Evolutionary conservation across 1,140 invertebrate species (phyloP).

Genomic region (Magallana ariakensis): DNA sequence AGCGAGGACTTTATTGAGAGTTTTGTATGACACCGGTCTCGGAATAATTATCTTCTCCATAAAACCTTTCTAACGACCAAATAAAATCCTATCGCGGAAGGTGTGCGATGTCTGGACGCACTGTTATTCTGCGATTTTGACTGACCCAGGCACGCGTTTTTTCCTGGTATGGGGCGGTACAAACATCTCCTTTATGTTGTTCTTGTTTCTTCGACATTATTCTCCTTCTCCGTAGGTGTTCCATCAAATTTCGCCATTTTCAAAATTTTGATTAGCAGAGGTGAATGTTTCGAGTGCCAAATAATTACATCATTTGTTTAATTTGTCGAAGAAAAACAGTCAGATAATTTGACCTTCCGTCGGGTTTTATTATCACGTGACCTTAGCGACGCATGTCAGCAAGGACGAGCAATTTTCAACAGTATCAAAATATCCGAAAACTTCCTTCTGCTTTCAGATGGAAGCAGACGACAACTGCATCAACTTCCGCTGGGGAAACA

Average conservation of each 20-base stretch:
- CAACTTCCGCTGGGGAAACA: conserved; percentile 18
- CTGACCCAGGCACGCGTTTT: background rate
- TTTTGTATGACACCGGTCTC: background rate
- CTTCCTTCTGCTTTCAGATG: background rate
- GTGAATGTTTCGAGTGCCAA: conserved; percentile 20
- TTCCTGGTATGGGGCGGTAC: background rate
- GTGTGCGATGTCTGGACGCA: background rate
- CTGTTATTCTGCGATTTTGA: background rate
- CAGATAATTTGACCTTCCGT: conserved; percentile 26
- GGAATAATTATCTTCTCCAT: conserved; percentile 31
- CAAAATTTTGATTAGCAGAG: conserved; percentile 34
- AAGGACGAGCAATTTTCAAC: background rate
- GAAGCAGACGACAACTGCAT: conserved; percentile 21
- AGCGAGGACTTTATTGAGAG: conserved; percentile 19
- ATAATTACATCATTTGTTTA: conserved; percentile 16
- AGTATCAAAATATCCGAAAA: background rate
- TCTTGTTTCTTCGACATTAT: background rate
- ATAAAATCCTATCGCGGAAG: conserved; percentile 24
- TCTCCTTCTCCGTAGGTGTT: conserved; percentile 6
- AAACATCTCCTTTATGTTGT: background rate
- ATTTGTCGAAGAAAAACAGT: conserved; percentile 19
- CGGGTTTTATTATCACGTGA: conserved; percentile 1
- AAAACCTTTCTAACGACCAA: conserved; percentile 9
- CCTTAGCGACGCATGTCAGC: background rate
- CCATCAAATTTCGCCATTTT: conserved; percentile 25